Evolutionary conservation across 2,797 vertebrate genomes (phyloP).

Genomic region (Eulemur rubriventer): DNA sequence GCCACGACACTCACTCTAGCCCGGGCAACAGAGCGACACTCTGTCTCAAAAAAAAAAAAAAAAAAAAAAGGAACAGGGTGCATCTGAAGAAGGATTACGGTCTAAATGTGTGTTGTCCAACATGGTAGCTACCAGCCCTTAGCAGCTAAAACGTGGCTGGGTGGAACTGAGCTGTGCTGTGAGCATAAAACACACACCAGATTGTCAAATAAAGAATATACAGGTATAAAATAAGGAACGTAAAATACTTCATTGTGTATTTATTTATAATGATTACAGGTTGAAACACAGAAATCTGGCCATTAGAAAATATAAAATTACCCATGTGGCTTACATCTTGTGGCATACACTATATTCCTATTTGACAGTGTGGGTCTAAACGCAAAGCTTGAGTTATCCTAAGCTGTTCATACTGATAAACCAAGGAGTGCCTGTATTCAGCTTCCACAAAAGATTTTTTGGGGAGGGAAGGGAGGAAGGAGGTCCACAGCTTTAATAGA

Average conservation of each 20-base stretch:
- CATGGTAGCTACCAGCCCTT: background rate
- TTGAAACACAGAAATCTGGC: background rate
- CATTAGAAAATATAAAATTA: background rate
- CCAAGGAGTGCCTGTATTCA: background rate
- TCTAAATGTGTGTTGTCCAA: background rate
- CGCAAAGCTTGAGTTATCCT: background rate
- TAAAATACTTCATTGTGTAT: background rate
- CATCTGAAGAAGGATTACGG: background rate
- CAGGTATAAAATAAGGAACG: background rate
- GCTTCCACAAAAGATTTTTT: background rate
- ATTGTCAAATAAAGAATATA: background rate
- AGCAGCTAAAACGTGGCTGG: background rate
- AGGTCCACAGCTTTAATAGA: background rate
- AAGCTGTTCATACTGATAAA: background rate
- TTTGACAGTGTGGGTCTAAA: background rate
- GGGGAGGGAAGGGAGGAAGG: background rate
- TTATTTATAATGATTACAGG: background rate
- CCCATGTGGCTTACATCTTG: background rate
- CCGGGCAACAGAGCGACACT: too few species aligned
- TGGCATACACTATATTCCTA: too few species aligned
- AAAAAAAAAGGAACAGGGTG: background rate
- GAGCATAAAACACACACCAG: rapidly evolving
- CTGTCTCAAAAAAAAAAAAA: too few species aligned
- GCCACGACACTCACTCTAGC: too few species aligned
- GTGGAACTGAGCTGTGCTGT: background rate